Base-by-base conservation (phyloP, 1,140 invertebrate genomes). In the Scaptomyza pallida region DNA sequence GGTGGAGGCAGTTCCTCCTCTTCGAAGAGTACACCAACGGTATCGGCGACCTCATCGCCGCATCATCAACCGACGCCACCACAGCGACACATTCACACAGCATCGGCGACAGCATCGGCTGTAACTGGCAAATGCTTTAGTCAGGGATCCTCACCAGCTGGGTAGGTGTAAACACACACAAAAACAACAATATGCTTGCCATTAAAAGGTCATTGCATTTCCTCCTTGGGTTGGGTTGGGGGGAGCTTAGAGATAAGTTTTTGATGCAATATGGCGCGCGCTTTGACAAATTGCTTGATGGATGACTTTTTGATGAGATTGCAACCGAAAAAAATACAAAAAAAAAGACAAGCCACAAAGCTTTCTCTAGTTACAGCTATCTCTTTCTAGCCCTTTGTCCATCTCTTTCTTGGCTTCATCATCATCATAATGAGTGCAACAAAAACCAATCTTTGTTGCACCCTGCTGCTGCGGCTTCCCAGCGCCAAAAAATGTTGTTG, bases 81-180 rank as follows among this genome's bases (percentile, higher is more conserved):
- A 13, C 86, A 89, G 60, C 65, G 83, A 3, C 83, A 89, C 50
- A 89, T 88, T 13, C 78, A 88, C 13, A 21, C 60, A n/a, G 26
- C 72, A 43, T 44, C 13, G n/a, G 68, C 23, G 6, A 16, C 60
- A 15, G 26, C 72, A 43, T 44, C 19, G 19, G 60, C 35, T 10
- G 65, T 62, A 41, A 60, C 23, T 16, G 59, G 67, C 15, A 90
- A 90, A 26, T 74, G 89, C 69, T 75, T 72, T 50, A 90, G 88
- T 48, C 88, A 90, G 59, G 88, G 88, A 80, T 90, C 88, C 68
- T 90, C 88, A 33, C 88, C 88, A 75, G 88, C 88, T 12, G 88
- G 88, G 88, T 90, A 90, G 26, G 88, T 79, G 44, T 48, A 35
- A 43, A 48, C 12, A 64, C 40, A 62, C 13, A 23, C 17, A 54